Base-by-base conservation (phyloP, 2,888 invertebrate genomes). In the Antheraea yamamai region DNA sequence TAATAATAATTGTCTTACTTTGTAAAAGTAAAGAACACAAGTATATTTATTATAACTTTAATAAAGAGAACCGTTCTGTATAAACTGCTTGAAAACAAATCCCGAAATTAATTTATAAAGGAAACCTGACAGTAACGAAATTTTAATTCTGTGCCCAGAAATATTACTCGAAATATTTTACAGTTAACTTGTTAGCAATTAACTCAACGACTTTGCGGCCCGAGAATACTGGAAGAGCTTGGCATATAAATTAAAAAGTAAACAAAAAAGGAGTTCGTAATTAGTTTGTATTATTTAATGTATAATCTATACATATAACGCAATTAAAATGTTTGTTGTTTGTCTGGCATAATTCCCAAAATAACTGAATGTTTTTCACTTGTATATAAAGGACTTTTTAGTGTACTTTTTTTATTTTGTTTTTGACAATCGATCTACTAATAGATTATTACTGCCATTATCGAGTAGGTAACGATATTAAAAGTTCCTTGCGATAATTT, bases 111-210 rank as follows among this genome's bases (percentile, higher is more conserved):
- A 70, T 70, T 70, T 70, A n/a, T 14, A 10, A 39, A n/a, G 18
- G 39, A 39, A 70, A 70, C n/a, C 39, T 70, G 39, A 70, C 39
- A 70, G 68, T 52, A 55, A 52, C 26, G 55, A 70, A 72, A 61
- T 35, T 16, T 73, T 30, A 64, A 30, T 35, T 73, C 12, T 61
- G 73, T 7, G 23, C 16, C 47, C 47, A 64, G 35, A 64, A 73
- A 61, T 64, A 73, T 64, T 73, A 30, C 26, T 20, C 14, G 2
- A 23, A 61, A 64, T 73, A 73, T 47, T 23, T 39, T 70, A 39
- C 39, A 70, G n/a, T 70, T 70, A 39, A 70, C 39, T 70, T 20
- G 39, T n/a, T n/a, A 70, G 39, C 39, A 70, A 39, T 35, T 70
- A 39, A 70, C 20, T 26, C 2, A 39, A 68, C 0, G 35, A 6